Percentiles rank a stretch among this genome's conserved stretches.
phyloP scores from a whole-genome alignment of 2,888 invertebrate genomes.

The Netelia inedita region DNA sequence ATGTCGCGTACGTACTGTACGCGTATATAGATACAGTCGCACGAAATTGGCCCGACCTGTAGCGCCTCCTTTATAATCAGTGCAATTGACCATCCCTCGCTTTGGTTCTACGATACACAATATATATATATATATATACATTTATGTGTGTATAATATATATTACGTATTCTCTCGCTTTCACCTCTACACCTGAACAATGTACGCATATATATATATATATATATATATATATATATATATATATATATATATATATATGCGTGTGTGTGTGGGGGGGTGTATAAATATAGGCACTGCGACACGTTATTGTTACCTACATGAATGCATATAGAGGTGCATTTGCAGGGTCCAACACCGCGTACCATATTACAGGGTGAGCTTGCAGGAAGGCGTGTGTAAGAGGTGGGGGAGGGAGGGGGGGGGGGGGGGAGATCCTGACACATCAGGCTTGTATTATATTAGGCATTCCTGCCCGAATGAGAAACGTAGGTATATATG shows the following conservation, averaged over 20 bases:
- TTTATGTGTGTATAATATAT: neutral
- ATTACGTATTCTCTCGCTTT: conserved; percentile 53
- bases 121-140: neutral
- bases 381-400: too few relatives aligned
- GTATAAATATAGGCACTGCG: neutral
- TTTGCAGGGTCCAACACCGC: neutral
- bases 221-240: neutral
- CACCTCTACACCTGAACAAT: conserved; percentile 12
- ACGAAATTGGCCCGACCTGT: conserved; percentile 44
- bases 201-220: neutral
- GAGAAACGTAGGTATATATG: neutral
- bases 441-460: neutral
- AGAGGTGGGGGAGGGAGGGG: neutral
- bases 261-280: too few relatives aligned
- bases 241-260: neutral
- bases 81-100: conserved; percentile 62
- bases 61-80: conserved; percentile 53
- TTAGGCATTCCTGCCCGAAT: neutral
- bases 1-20: conserved; percentile 47
- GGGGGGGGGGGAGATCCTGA: neutral
- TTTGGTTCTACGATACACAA: conserved; percentile 65
- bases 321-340: conserved; percentile 39
- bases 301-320: conserved; percentile 38
- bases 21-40: conserved; percentile 61
- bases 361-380: neutral